These are phyloP conservation scores for Acrobasis suavella DNA, from an alignment of 2,888 invertebrate species.

Conservation along the genomic window DNA sequence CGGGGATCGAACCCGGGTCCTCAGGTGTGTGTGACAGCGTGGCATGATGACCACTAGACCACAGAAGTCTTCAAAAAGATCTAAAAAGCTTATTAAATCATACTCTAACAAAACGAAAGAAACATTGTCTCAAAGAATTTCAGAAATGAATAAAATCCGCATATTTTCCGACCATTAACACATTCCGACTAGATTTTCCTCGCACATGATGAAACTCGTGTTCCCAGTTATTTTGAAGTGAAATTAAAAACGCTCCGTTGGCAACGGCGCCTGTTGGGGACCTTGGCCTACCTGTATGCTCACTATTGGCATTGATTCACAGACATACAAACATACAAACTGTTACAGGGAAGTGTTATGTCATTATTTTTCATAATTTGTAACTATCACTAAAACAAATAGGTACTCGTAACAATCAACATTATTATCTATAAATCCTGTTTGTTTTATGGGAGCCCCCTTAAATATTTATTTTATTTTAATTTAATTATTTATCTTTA, in stretches of 20 bases:
- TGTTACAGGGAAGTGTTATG: slow-evolving; percentile 16
- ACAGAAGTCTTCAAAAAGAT: too few species aligned
- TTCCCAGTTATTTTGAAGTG: slow-evolving; percentile 22
- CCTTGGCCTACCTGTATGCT: slow-evolving; percentile 73
- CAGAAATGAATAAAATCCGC: neutral
- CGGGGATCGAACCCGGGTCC: too few species aligned
- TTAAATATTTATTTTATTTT: too few species aligned
- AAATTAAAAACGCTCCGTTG: slow-evolving; percentile 44
- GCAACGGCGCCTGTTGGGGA: slow-evolving; percentile 41
- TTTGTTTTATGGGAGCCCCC: too few species aligned
- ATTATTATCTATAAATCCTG: too few species aligned
- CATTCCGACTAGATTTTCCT: neutral
- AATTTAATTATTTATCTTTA: neutral
- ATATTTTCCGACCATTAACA: slow-evolving; percentile 1
- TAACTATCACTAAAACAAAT: too few species aligned
- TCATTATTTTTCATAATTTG: too few species aligned
- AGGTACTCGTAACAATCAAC: too few species aligned
- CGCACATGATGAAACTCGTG: slow-evolving; percentile 1
- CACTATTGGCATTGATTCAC: slow-evolving; percentile 62
- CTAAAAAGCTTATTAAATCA: too few species aligned
- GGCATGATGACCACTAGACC: too few species aligned
- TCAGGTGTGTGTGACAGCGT: too few species aligned
- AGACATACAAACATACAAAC: slow-evolving; percentile 38
- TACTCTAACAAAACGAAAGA: neutral
- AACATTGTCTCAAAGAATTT: neutral